These are phyloP conservation scores for Furcula furcula DNA, from an alignment of 2,888 invertebrate genomes.

Conservation along the genomic window DNA sequence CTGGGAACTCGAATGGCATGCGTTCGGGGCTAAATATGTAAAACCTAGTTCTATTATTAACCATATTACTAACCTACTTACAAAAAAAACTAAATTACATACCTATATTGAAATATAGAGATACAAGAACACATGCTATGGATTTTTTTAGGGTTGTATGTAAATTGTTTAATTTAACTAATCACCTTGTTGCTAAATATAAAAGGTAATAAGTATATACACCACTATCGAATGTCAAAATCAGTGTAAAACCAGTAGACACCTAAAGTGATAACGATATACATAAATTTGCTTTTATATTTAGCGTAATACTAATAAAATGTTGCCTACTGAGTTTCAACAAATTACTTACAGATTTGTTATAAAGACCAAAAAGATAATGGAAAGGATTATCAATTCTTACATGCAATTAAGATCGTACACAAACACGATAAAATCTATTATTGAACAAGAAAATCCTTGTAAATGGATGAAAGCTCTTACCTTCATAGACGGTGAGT, in stretches of 20 bases:
- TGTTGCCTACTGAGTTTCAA: slow-evolving; percentile 10
- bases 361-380: slow-evolving; percentile 4
- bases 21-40: slow-evolving; percentile 35
- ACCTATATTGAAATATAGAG: slow-evolving; percentile 21
- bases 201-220: no score
- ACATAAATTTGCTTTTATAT: slow-evolving; percentile 16
- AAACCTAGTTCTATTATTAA: slow-evolving; percentile 25
- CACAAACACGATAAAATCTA: slow-evolving; percentile 16
- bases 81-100: slow-evolving; percentile 10
- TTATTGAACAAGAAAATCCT: slow-evolving; percentile 9
- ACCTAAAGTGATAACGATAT: no score
- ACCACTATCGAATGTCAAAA: no score
- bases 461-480: slow-evolving; percentile 20
- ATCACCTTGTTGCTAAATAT: no score
- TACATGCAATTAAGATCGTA: slow-evolving; percentile 34
- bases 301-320: slow-evolving; percentile 12
- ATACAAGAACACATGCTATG: slow-evolving; percentile 34
- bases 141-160: no score
- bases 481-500: slow-evolving; percentile 94
- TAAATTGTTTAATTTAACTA: no score
- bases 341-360: slow-evolving; percentile 11
- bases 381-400: slow-evolving; percentile 13
- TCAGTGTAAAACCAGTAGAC: no score
- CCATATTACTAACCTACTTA: slow-evolving; percentile 34
- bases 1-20: slow-evolving; percentile 37